These are phyloP conservation scores for Lysandra bellargus DNA, from an alignment of 2,888 invertebrate genomes.

Conservation along the genomic window DNA sequence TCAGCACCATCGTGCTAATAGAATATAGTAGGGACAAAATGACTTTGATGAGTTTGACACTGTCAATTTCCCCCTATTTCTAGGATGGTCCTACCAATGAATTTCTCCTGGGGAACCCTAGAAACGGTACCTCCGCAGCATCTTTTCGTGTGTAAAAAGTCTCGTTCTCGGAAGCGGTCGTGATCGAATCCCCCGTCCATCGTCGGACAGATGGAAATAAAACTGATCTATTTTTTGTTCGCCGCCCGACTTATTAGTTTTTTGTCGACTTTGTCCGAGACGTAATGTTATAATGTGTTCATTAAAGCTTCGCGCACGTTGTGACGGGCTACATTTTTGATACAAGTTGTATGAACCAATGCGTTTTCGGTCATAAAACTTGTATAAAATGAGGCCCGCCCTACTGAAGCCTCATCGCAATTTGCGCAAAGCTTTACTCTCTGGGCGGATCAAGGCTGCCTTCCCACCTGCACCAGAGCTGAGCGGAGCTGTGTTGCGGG, in stretches of 20 bases:
- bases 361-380: no score
- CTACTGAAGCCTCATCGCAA: no score
- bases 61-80: neutral
- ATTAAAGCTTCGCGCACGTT: neutral
- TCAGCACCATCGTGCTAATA: neutral
- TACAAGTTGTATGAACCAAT: no score
- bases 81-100: neutral
- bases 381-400: no score
- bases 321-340: no score
- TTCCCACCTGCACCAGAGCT: no score
- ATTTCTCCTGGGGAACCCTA: neutral
- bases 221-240: constrained; percentile 55
- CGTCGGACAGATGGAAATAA: constrained; percentile 49
- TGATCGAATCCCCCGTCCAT: constrained; percentile 72
- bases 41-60: no score
- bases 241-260: constrained; percentile 57
- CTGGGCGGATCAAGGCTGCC: neutral
- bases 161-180: constrained; percentile 66
- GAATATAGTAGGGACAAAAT: no score
- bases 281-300: constrained; percentile 17
- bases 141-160: constrained; percentile 50
- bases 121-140: neutral
- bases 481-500: no score
- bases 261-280: constrained; percentile 45
- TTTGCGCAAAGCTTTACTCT: neutral